Evolutionary conservation across 2,113 vertebrate genomes (phyloP), one percentile per base, ranked within the genome.

Genomic region (Lepus timidus): DNA sequence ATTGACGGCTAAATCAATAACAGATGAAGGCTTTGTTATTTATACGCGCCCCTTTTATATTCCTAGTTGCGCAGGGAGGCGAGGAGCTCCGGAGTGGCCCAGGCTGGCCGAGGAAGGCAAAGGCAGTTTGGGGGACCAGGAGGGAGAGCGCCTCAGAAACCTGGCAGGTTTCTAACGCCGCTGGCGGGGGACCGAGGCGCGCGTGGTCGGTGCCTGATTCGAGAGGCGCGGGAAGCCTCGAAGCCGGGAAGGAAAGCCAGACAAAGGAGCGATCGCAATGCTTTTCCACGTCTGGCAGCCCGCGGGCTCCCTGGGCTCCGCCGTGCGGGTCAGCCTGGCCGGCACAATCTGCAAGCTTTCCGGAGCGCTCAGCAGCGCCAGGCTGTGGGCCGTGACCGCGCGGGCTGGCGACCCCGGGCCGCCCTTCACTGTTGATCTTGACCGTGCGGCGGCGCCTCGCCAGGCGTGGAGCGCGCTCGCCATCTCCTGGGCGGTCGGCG

Each of bases 401-500:
- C 25, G 8, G 65, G 68, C 91, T 36, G 80, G 74, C 80, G 92
- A 95, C 94, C 90, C 61, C 83, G 19, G 91, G 91, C 78, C 39
- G 94, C 95, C 96, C 78, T 97, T 98, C 96, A 8, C 96, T 96
- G 68, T 86, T 94, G 97, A 96, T 95, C 96, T 85, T 0, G 96
- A 95, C 94, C 22, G 95, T 93, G 97, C 33, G 8, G 86, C 93
- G 0, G 44, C 62, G 2, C 0, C 44, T 92, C 88, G 58, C 61
- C 76, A 97, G 92, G 90, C 94, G 23, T 97, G 96, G 97, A 86
- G 92, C 92, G 89, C 98, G 97, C 97, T 98, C 98, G 98, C 98
- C 98, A 98, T 98, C 98, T 99, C 97, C 98, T 98, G 98, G 98
- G 97, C 97, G 67, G 84, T 25, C 4, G 4, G 49, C 0, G 84